Evolutionary conservation across 2,888 invertebrate genomes (phyloP), one percentile per base, ranked within the genome.

Genomic region (Andrena hattorfiana): DNA sequence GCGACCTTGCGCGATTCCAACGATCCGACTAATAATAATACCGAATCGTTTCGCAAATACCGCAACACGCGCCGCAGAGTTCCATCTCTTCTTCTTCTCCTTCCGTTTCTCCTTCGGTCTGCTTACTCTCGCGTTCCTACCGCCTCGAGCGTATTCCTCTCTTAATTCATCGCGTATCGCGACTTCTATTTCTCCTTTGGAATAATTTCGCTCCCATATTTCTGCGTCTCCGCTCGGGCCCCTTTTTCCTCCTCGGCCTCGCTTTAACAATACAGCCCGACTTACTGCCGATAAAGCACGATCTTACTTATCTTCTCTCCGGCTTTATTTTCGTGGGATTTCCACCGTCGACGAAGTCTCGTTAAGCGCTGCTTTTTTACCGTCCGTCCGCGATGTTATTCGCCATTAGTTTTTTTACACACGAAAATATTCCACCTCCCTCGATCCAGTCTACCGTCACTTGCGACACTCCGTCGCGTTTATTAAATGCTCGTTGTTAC

Each of bases 11-110:
- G 64, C 85, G 79, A 82, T 88, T 85, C 83, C 89, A 81, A 87
- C 87, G 83, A 87, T 87, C 73, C 72, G 80, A 85, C 88, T 89
- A 88, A 85, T 88, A 87, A 84, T 84, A 84, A 82, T 84, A 82
- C 84, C 78, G 75, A 78, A 84, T 83, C 74, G 77, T 83, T 82
- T 78, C 84, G 77, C 74, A 81, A 85, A 84, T 85, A 81, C 74
- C 80, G 74, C 72, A 76, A 64, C 79, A 84, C 83, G 83, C 78
- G 84, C 67, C 73, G 23, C 74, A 35, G 8, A 62, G 30, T 67
- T 74, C 66, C 74, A 70, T 62, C 66, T 42, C 60, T 59, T 49
- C 71, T 30, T 48, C 64, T 64, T 59, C 54, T 51, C 51, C 56
- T 81, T 81, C 69, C 73, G 81, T 60, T 70, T 74, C 73, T 54